Conservation (phyloP, 1,140 invertebrate species). For the Drosophila dunni region DNA sequence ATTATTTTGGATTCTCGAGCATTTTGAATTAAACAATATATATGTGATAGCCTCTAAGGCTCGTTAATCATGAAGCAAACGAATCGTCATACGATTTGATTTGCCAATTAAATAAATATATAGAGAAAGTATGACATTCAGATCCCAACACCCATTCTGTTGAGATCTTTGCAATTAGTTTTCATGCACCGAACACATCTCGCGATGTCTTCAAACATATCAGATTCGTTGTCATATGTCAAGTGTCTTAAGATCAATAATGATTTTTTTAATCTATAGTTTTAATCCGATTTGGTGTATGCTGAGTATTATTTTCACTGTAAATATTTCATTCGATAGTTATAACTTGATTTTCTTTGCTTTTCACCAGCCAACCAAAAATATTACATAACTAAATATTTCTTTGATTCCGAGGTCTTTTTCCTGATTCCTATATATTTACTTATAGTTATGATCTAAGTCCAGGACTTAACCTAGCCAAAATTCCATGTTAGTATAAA, state of each 20-base stretch:
- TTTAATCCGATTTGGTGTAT: background rate
- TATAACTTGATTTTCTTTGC: background rate
- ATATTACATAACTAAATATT: slow-evolving; percentile 6
- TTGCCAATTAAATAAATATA: slow-evolving; percentile 37
- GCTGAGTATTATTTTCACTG: slow-evolving; percentile 16
- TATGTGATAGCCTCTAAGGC: slow-evolving; percentile 80
- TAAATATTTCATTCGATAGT: slow-evolving; percentile 7
- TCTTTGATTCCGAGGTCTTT: slow-evolving; percentile 23
- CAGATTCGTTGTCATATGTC: background rate
- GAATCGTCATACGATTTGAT: slow-evolving; percentile 47
- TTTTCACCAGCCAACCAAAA: slow-evolving; percentile 6
- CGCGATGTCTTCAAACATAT: slow-evolving; percentile 16
- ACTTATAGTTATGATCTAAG: background rate
- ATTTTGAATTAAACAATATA: slow-evolving; percentile 59
- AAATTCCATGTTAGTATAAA: slow-evolving; percentile 14
- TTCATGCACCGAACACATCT: slow-evolving; percentile 39
- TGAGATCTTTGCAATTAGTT: slow-evolving; percentile 59
- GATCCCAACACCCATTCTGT: slow-evolving; percentile 22
- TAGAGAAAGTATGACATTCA: slow-evolving; percentile 13
- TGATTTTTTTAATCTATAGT: background rate
- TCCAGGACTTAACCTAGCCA: slow-evolving; percentile 11
- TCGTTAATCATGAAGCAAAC: slow-evolving; percentile 63
- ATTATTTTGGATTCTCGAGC: slow-evolving; percentile 10
- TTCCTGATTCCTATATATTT: slow-evolving; percentile 15
- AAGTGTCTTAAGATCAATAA: background rate